A percentile compares a stretch with the other conserved stretches of the same genome.
phyloP scores from a whole-genome alignment of 2,113 vertebrate species.

The Cygnus atratus region DNA sequence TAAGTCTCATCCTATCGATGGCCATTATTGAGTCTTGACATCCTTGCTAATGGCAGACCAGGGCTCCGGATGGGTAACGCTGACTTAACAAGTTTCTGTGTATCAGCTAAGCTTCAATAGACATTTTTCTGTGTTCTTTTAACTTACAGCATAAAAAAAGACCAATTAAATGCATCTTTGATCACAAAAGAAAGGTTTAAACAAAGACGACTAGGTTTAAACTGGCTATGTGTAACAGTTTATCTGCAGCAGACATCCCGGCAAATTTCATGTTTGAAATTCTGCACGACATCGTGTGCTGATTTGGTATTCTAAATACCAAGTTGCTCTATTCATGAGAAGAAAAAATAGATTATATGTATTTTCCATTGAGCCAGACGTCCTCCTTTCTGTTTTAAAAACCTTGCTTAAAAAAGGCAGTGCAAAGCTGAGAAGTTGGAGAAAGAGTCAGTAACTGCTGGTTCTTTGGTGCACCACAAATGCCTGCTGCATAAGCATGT shows the following conservation, averaged over 20 bases:
- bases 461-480: not conserved
- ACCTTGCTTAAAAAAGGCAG: not conserved
- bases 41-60: not conserved
- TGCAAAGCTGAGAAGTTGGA: not conserved
- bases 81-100: not conserved
- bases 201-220: not conserved
- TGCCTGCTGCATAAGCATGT: not conserved
- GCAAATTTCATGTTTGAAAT: slow-evolving; percentile 61
- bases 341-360: slow-evolving; percentile 50
- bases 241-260: slow-evolving; percentile 15
- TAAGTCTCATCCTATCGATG: not conserved
- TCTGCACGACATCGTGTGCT: slow-evolving; percentile 55
- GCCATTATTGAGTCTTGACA: not conserved
- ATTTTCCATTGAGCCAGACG: slow-evolving; percentile 14
- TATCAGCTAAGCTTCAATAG: not conserved
- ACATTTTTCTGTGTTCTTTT: not conserved
- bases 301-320: slow-evolving; percentile 63
- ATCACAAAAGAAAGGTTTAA: slow-evolving; percentile 35
- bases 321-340: slow-evolving; percentile 60
- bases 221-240: not conserved
- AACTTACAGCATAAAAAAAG: not conserved
- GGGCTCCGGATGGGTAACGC: not conserved
- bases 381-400: not conserved
- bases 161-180: slow-evolving; percentile 27
- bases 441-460: not conserved